Base-by-base conservation (phyloP, 2,888 invertebrate genomes). In the Carpatolechia fugitivella region DNA sequence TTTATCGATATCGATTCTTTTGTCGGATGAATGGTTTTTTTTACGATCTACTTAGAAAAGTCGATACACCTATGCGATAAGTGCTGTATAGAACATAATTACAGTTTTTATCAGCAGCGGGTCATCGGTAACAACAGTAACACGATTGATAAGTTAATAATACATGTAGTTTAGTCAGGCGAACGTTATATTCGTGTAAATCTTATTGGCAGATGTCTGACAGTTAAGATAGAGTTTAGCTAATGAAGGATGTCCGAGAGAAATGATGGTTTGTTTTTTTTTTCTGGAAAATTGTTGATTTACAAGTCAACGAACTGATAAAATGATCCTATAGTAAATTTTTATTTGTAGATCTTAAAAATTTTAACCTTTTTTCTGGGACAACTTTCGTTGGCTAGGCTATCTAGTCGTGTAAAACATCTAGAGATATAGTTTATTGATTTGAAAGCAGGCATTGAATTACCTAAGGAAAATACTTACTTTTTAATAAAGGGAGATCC, bases 401-500 rank as follows among this genome's bases (percentile, higher is more conserved):
- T n/a, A n/a, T n/a, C n/a, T n/a, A n/a, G n/a, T n/a, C n/a, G n/a
- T n/a, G n/a, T n/a, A n/a, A n/a, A n/a, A n/a, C n/a, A n/a, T n/a
- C n/a, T n/a, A n/a, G n/a, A n/a, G n/a, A n/a, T n/a, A n/a, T n/a
- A n/a, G n/a, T n/a, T n/a, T n/a, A n/a, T n/a, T n/a, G n/a, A n/a
- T n/a, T n/a, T n/a, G n/a, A n/a, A n/a, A n/a, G n/a, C n/a, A n/a
- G n/a, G n/a, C n/a, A n/a, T n/a, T n/a, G n/a, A n/a, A n/a, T n/a
- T n/a, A n/a, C n/a, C n/a, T n/a, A n/a, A n/a, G n/a, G n/a, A n/a
- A 36, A 13, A 38, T 52, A 93, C 95, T 95, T 90, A 97, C 97
- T 96, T 94, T 97, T 97, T 74, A 97, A 92, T 73, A 97, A 91
- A 68, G 97, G 97, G 81, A 97, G 92, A 81, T 97, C 97, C 69